A percentile compares a stretch with the other conserved stretches of the same genome.
These are phyloP conservation scores for Iphiclides podalirius DNA, from an alignment of 2,888 invertebrate species.

Conservation along the genomic window DNA sequence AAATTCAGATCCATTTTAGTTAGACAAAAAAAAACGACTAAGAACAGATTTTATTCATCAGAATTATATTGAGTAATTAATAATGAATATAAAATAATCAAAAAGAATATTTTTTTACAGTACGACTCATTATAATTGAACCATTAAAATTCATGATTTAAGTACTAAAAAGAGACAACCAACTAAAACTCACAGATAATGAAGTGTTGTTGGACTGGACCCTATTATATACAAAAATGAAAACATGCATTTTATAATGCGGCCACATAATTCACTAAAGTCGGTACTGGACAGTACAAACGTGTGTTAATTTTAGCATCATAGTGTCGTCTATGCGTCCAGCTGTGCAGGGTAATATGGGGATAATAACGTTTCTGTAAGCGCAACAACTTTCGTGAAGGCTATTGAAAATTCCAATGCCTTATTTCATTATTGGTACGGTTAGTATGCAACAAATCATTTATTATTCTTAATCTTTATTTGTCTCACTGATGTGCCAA, in stretches of 20 bases:
- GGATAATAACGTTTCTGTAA: conserved; percentile 37
- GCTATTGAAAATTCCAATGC: conserved; percentile 42
- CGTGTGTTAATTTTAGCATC: conserved; percentile 45
- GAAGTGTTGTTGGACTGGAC: conserved; percentile 43
- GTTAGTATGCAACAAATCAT: conserved; percentile 32
- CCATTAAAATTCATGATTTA: not conserved
- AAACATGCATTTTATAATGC: conserved; percentile 58
- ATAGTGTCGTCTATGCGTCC: conserved; percentile 52
- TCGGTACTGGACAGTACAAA: conserved; percentile 48
- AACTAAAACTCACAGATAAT: conserved; percentile 35
- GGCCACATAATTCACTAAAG: conserved; percentile 37
- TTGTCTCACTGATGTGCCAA: not conserved
- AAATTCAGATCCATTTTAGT: no score
- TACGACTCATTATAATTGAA: not conserved
- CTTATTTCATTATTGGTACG: conserved; percentile 32
- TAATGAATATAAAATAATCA: no score
- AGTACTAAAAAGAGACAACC: conserved; percentile 19
- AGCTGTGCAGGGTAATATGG: conserved; percentile 59
- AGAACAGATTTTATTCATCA: no score
- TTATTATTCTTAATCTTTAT: not conserved
- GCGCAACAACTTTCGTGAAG: conserved; percentile 36
- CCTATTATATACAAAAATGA: conserved; percentile 46
- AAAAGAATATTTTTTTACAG: no score
- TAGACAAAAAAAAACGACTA: no score
- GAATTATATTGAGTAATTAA: no score